Evolutionary conservation across 2,888 invertebrate species (phyloP).

Genomic region (Elegia similella): DNA sequence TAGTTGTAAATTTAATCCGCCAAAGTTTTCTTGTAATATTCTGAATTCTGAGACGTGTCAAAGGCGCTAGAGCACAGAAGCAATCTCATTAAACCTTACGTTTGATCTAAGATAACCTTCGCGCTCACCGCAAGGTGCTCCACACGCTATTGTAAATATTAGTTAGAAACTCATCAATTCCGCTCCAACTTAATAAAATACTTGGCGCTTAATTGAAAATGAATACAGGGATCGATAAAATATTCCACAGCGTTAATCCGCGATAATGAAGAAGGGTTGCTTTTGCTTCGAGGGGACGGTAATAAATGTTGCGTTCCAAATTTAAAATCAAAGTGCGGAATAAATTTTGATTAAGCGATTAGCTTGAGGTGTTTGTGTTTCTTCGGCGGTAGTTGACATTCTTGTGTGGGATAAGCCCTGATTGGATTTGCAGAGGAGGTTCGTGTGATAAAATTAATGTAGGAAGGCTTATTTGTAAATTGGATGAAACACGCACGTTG

Average conservation of each 20-base stretch:
- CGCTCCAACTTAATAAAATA: conserved; percentile 81
- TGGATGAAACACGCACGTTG: background rate
- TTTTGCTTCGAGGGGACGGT: conserved; percentile 71
- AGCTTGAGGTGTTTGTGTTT: conserved; percentile 76
- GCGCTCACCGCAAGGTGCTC: conserved; percentile 22
- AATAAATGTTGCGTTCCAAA: conserved; percentile 81
- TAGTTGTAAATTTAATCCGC: no score
- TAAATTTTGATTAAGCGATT: conserved; percentile 82
- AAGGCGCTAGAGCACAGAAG: background rate
- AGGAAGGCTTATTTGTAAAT: conserved; percentile 4
- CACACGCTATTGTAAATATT: conserved; percentile 78
- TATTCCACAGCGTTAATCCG: conserved; percentile 80
- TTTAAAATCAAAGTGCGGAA: conserved; percentile 82
- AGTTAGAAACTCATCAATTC: conserved; percentile 82
- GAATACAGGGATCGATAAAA: conserved; percentile 81
- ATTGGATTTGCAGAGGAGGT: conserved; percentile 23
- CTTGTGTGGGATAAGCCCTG: conserved; percentile 29
- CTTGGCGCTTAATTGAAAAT: conserved; percentile 82
- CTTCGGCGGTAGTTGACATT: conserved; percentile 53
- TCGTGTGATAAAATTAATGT: background rate
- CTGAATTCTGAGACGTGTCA: background rate
- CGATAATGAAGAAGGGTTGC: conserved; percentile 78
- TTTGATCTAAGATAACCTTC: conserved; percentile 17
- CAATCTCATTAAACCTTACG: conserved; percentile 17
- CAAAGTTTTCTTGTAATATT: no score